A percentile compares a stretch with the other conserved stretches of the same genome.
These are phyloP conservation scores for Thamnophis sirtalis DNA, from an alignment of 2,113 vertebrate genomes.

Conservation along the genomic window DNA sequence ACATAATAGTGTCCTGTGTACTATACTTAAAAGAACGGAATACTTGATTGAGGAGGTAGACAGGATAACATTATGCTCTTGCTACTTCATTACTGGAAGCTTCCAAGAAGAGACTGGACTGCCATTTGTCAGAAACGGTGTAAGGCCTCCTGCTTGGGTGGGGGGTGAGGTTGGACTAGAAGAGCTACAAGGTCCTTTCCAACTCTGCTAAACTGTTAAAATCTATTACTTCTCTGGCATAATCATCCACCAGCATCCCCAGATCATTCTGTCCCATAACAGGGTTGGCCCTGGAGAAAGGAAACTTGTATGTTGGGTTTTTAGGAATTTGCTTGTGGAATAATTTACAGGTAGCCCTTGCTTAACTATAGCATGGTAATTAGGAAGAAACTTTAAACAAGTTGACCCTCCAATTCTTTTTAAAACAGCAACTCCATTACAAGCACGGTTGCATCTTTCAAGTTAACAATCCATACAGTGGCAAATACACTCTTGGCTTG, in stretches of 20 bases:
- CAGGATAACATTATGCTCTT: background rate
- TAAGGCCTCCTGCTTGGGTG: too few relatives aligned
- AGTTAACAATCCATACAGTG: background rate
- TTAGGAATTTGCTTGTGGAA: background rate
- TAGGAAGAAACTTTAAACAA: background rate
- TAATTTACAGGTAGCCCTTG: background rate
- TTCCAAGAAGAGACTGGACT: too few relatives aligned
- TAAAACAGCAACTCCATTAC: background rate
- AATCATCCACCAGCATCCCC: background rate
- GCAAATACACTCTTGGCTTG: background rate
- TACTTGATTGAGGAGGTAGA: background rate
- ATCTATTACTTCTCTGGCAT: background rate
- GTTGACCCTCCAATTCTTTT: background rate
- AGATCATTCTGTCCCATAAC: background rate
- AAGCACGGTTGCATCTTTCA: background rate
- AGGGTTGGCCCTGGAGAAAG: background rate
- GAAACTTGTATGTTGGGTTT: background rate
- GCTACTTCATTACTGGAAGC: background rate
- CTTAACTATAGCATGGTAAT: background rate
- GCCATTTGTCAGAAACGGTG: too few relatives aligned
- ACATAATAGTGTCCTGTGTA: background rate
- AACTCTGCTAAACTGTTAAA: too few relatives aligned
- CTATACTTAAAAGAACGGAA: background rate
- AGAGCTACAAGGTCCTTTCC: too few relatives aligned
- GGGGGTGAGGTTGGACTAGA: too few relatives aligned